Evolutionary conservation across 2,888 invertebrate genomes (phyloP).

Genomic region (Campoplex nolae): DNA sequence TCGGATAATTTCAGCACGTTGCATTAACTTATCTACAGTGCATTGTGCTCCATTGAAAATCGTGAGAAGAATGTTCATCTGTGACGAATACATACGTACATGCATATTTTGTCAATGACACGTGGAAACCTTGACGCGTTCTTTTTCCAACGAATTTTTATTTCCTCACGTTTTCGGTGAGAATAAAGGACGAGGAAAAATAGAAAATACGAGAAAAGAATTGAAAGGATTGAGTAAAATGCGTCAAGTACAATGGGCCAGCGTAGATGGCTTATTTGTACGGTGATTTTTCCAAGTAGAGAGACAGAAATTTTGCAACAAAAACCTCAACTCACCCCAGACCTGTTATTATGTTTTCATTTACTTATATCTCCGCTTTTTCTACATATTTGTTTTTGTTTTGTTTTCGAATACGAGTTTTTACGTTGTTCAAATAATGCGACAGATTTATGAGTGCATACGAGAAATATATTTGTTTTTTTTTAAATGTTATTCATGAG

Average conservation of each 20-base stretch:
- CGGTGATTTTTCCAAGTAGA: conserved; percentile 14
- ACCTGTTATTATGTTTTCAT: neutral
- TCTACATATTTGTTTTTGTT: neutral
- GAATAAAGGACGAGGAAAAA: conserved; percentile 37
- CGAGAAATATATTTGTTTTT: neutral
- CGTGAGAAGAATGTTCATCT: conserved; percentile 13
- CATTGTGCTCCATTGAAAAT: conserved; percentile 30
- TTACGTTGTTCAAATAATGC: neutral
- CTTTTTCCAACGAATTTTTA: conserved; percentile 48
- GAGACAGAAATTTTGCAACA: conserved; percentile 14
- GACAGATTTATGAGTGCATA: neutral
- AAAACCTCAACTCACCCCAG: conserved; percentile 2
- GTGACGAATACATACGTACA: neutral
- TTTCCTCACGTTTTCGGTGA: neutral
- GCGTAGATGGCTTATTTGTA: conserved; percentile 21
- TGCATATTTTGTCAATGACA: conserved; percentile 28
- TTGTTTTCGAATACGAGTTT: neutral
- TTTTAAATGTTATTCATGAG: neutral
- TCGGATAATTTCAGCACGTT: conserved; percentile 27
- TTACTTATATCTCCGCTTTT: neutral
- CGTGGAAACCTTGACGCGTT: conserved; percentile 40
- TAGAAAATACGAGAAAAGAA: neutral
- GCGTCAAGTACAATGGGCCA: conserved; percentile 27
- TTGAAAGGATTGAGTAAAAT: conserved; percentile 15
- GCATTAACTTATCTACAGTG: neutral